Evolutionary conservation across 2,888 invertebrate species (phyloP).

Genomic region (Noctua pronuba): DNA sequence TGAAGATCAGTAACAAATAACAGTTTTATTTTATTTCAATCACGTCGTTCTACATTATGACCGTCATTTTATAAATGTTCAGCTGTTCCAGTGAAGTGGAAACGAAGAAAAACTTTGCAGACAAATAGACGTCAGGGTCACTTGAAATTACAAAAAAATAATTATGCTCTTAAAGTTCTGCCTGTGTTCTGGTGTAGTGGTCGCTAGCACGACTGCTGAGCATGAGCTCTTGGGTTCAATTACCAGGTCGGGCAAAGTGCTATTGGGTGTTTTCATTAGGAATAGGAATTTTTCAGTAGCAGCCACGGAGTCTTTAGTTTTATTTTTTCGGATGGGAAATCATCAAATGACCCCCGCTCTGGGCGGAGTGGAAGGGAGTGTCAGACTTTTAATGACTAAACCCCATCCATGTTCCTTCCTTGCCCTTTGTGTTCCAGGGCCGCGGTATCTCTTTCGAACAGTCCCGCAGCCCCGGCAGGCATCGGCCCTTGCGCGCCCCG

Average conservation of each 20-base stretch:
- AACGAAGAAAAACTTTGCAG: neutral
- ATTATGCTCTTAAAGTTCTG: no score
- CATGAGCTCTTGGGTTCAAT: neutral
- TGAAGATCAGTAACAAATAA: constrained; percentile 34
- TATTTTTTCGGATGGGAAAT: no score
- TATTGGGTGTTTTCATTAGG: neutral
- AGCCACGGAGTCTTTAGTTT: neutral
- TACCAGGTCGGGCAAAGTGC: neutral
- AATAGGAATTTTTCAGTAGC: neutral
- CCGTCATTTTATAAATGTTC: constrained; percentile 20
- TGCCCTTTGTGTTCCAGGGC: no score
- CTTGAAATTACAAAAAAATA: neutral
- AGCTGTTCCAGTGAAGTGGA: constrained; percentile 9
- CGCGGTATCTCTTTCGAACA: no score
- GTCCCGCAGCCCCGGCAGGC: no score
- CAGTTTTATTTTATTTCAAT: constrained; percentile 50
- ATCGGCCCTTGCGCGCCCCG: no score
- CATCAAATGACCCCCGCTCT: no score
- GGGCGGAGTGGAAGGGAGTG: no score
- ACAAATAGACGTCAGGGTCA: neutral
- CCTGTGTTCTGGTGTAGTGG: no score
- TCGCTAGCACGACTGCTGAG: neutral
- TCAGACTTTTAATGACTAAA: no score
- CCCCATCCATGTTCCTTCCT: no score
- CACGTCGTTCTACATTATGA: constrained; percentile 13